Base-by-base conservation (phyloP, 2,797 vertebrate species). In the Cossypha caffra region DNA sequence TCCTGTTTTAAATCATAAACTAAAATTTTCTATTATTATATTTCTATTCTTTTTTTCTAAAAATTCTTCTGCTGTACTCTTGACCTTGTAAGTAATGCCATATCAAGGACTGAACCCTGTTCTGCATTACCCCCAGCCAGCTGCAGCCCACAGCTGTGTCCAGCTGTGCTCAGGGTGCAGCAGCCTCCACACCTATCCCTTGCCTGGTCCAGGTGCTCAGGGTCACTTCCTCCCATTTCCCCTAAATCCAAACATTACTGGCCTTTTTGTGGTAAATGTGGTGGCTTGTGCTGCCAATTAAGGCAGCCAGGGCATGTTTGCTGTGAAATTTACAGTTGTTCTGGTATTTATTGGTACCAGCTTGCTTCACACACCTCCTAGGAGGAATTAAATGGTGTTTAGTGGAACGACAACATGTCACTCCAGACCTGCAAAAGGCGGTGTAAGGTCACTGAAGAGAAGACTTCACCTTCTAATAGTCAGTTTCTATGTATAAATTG, bases 401-500 rank as follows among this genome's bases (percentile, higher is more conserved):
- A 95, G 72, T 43, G 93, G 54, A 64, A 86, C 66, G 84, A 57
- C 69, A 93, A 15, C 76, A 35, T 69, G 88, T 95, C 89, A 82
- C 29, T 95, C 52, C n/a, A 13, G 50, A 91, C 57, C 84, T 91
- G 48, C 43, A 91, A 95, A 93, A 97, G 95, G 89, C 89, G 81
- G 50, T 8, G 57, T 97, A 98, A 98, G 97, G 97, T 98, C 97
- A 96, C 61, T 13, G 79, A 97, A 94, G 71, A 96, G 95, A 96
- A 97, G 69, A 31, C 75, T 96, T 97, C 92, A 83, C 95, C 97
- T 98, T 97, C 95, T 95, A 88, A 75, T 90, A 92, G 89, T 95
- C n/a, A 21, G 81, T 96, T 96, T 97, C 97, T 90, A 25, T 97
- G 95, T 97, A 97, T 98, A 98, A 97, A 96, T 98, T 98, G 97